Percentiles rank a stretch among this genome's conserved stretches.
These are phyloP conservation scores for Rhagonycha fulva DNA, from an alignment of 2,888 invertebrate species.

Conservation along the genomic window DNA sequence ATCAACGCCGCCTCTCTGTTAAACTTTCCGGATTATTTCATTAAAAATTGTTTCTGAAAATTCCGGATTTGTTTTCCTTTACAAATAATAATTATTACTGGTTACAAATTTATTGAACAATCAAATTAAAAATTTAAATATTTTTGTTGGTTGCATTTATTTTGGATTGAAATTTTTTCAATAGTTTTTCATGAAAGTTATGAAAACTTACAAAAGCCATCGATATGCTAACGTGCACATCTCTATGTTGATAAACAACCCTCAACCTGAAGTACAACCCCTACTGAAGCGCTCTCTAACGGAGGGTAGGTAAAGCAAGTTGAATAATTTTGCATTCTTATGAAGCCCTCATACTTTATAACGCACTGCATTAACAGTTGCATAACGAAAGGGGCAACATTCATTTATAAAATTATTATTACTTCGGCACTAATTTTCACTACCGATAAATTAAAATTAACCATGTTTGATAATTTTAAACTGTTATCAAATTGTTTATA, in stretches of 20 bases:
- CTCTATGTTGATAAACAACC: background rate
- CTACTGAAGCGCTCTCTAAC: background rate
- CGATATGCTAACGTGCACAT: background rate
- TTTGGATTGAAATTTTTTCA: no score
- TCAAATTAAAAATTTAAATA: no score
- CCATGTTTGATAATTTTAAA: background rate
- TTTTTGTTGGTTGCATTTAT: no score
- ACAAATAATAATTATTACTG: no score
- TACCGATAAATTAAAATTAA: background rate
- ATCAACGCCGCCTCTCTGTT: background rate
- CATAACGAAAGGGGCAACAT: slow-evolving; percentile 12
- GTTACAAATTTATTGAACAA: no score
- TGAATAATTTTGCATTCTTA: background rate
- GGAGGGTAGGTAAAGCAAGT: background rate
- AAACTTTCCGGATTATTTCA: background rate
- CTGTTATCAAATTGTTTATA: background rate
- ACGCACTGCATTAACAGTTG: slow-evolving; percentile 13
- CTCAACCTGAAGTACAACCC: background rate
- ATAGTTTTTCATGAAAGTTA: no score
- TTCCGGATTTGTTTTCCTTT: no score
- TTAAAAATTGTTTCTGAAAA: background rate
- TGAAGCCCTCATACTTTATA: background rate
- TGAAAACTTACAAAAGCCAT: no score
- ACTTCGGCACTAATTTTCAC: background rate
- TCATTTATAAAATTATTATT: background rate